Base-by-base conservation (phyloP, 2,113 vertebrate genomes). In the Carlito syrichta region DNA sequence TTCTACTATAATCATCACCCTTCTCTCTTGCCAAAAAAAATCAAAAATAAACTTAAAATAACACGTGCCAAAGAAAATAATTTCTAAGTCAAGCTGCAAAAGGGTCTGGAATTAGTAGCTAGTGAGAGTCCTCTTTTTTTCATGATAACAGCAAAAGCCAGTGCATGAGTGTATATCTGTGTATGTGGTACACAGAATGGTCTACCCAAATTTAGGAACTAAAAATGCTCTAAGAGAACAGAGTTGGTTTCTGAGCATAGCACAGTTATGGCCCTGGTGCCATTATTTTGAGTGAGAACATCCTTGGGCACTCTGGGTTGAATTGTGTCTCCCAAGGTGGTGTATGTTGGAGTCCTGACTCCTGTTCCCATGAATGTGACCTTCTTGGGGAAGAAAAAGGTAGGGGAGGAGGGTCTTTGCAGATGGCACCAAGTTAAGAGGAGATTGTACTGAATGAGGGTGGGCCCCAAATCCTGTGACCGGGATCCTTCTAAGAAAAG, bases 171-270 rank as follows among this genome's bases (percentile, higher is more conserved):
- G 19, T 14, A 22, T 48, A 22, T 48, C 48, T 79, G 56, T 5
- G 30, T n/a, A 0, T 62, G 32, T 73, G 54, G 54, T 52, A 30
- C 76, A 38, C 48, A 30, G 48, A 1, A 11, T 6, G 50, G 76
- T 94, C 81, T 54, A 60, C 32, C 45, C 40, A 93, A 81, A 81
- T 88, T 96, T 17, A 20, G 63, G 62, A 45, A n/a, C 87, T 27
- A 2, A 4, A 85, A 89, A 60, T 66, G 43, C 81, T 95, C 91
- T 20, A 48, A 92, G 96, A 71, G n/a, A 93, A 43, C 25, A 6
- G 77, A 50, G 13, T 32, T 95, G 88, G 89, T 92, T 96, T 94
- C 94, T 96, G 94, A 96, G 95, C 96, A 97, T 92, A 93, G 86
- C 94, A 56, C 86, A 76, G 91, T 92, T 86, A 0, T 0, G 30